Evolutionary conservation across 2,888 invertebrate genomes (phyloP), one percentile per base, ranked within the genome.

Genomic region (Mongoloraphidia duomilia): DNA sequence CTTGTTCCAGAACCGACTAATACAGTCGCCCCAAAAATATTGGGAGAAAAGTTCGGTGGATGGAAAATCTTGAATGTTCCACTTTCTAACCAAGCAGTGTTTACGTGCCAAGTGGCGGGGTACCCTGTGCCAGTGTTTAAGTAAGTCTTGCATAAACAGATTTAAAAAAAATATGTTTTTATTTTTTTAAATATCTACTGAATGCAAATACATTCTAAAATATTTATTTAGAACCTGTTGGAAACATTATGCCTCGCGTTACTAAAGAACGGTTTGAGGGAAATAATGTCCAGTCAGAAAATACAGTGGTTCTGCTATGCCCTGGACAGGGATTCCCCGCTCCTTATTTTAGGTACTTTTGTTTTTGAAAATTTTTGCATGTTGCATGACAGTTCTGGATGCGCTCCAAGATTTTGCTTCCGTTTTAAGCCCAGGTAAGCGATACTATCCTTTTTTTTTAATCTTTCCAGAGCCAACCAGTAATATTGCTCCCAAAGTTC

Each of bases 61-160:
- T 77, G 79, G 72, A 76, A 78, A 64, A 75, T 80, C 56, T 65
- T 77, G 60, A 65, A 64, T 62, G 74, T 79, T 59, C 65, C 67
- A 46, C 64, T 65, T 61, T 69, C 64, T 53, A 65, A 66, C 57
- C 69, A 73, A 56, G 73, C 76, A 53, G 78, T 78, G 59, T 67
- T 84, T 64, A 75, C 77, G 57, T 83, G 83, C 66, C 77, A 79
- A 64, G 75, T 80, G 55, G 77, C 79, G 61, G 80, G 79, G 60
- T 82, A 73, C 64, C 83, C 84, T 53, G 76, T 76, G 53, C 83
- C 83, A 52, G 60, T 75, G 54, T 81, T 76, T 75, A 81, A 82
- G 83, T 84, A 77, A 72, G 71, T 74, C 57, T 45, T 26, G 35
- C 39, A 40, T 14, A 26, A 26, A 26, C 5, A 34, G 2, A 11